Evolutionary conservation across 2,113 vertebrate species (phyloP).

Genomic region (Montifringilla adamsi): DNA sequence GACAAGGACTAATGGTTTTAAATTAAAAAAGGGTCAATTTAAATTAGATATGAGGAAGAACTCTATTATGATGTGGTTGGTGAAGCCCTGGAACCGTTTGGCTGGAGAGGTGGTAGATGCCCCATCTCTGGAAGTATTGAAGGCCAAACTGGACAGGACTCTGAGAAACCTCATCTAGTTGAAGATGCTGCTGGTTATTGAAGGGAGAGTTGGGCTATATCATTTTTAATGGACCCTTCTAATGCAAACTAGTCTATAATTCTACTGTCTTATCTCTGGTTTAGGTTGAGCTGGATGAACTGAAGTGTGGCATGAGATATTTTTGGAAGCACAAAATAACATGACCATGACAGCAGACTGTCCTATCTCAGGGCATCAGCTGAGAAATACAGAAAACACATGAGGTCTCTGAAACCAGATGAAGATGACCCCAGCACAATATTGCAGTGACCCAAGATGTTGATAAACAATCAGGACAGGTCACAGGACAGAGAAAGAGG

Average conservation of each 20-base stretch:
- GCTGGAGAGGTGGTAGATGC: not conserved
- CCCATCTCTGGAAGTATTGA: not conserved
- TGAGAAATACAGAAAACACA: not conserved
- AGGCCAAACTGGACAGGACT: not conserved
- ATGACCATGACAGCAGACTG: not conserved
- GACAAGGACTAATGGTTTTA: not conserved
- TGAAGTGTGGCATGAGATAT: not conserved
- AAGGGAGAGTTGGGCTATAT: accelerated
- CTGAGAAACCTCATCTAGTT: not conserved
- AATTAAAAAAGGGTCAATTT: not conserved
- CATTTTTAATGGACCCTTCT: not conserved
- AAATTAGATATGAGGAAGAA: not conserved
- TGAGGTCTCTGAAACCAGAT: not conserved
- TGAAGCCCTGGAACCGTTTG: not conserved
- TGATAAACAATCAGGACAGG: not conserved
- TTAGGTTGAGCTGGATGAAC: not conserved
- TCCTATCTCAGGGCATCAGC: not conserved
- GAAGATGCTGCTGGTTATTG: not conserved
- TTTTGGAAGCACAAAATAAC: not conserved
- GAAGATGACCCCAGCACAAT: not conserved
- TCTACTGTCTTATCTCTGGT: not conserved
- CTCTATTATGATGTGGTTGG: not conserved
- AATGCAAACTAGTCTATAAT: not conserved
- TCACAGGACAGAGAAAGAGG: not conserved
- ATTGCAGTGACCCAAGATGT: not conserved